Conservation (phyloP, 2,113 vertebrate species). For the Triplophysa siluroides region DNA sequence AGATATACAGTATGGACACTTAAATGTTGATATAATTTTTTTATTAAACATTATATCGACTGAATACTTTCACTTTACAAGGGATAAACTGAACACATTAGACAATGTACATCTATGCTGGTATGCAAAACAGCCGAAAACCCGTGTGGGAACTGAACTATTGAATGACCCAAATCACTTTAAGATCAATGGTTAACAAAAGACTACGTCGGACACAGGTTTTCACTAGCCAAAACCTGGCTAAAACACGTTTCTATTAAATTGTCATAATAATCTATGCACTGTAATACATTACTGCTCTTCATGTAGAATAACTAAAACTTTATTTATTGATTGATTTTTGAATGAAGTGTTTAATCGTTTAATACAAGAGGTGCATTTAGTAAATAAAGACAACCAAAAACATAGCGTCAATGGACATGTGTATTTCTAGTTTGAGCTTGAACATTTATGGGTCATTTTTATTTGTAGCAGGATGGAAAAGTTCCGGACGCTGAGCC, state of each 20-base stretch:
- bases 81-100: neutral
- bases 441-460: constrained; percentile 32
- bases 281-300: neutral
- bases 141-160: neutral
- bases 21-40: too few relatives aligned
- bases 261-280: neutral
- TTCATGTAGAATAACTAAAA: neutral
- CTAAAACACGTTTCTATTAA: too few relatives aligned
- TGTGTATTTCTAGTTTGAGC: neutral
- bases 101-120: neutral
- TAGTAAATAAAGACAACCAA: too few relatives aligned
- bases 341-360: neutral
- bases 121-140: neutral
- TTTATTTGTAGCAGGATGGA: constrained; percentile 25
- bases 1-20: neutral
- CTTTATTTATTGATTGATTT: neutral
- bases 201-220: neutral
- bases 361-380: constrained; percentile 7
- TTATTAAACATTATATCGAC: neutral
- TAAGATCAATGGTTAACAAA: constrained; percentile 14
- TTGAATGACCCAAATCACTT: neutral
- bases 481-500: constrained; percentile 32
- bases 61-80: neutral
- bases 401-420: neutral
- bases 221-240: too few relatives aligned